phyloP scores from a whole-genome alignment of 2,113 vertebrate genomes.

The Pelobates fuscus region DNA sequence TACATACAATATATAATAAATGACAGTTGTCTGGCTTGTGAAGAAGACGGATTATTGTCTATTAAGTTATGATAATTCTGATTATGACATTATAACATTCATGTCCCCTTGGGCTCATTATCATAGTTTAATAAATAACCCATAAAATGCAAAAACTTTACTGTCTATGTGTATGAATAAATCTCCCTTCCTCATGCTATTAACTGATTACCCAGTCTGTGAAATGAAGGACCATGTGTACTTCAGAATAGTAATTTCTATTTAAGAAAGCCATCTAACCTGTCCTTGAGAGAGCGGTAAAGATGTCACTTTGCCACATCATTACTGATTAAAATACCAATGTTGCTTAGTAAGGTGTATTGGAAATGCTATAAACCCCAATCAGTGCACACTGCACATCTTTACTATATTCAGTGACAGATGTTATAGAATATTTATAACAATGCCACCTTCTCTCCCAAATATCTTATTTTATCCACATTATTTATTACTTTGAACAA shows the following conservation, averaged over 20 bases:
- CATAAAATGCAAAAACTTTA: not conserved
- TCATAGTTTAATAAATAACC: not conserved
- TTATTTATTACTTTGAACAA: not conserved
- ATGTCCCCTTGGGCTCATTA: not conserved
- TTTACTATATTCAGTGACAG: slow-evolving; percentile 7
- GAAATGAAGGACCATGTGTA: not conserved
- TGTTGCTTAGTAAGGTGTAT: slow-evolving; percentile 29
- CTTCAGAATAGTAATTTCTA: not conserved
- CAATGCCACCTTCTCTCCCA: not conserved
- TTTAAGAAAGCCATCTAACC: not conserved
- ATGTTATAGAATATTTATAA: slow-evolving; percentile 3
- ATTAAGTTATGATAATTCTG: not conserved
- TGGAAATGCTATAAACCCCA: slow-evolving; percentile 17
- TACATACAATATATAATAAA: too few relatives aligned
- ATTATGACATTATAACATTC: not conserved
- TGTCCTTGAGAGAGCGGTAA: slow-evolving; percentile 28
- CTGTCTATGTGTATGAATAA: not conserved
- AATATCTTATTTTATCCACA: not conserved
- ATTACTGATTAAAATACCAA: slow-evolving; percentile 10
- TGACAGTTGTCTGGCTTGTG: too few relatives aligned
- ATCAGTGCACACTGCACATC: slow-evolving; percentile 15
- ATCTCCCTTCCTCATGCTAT: not conserved
- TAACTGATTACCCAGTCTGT: not conserved
- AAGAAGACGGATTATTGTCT: not conserved
- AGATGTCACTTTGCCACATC: slow-evolving; percentile 13